Base-by-base conservation (phyloP, 2,888 invertebrate species). In the Digitonthophagus gazella region DNA sequence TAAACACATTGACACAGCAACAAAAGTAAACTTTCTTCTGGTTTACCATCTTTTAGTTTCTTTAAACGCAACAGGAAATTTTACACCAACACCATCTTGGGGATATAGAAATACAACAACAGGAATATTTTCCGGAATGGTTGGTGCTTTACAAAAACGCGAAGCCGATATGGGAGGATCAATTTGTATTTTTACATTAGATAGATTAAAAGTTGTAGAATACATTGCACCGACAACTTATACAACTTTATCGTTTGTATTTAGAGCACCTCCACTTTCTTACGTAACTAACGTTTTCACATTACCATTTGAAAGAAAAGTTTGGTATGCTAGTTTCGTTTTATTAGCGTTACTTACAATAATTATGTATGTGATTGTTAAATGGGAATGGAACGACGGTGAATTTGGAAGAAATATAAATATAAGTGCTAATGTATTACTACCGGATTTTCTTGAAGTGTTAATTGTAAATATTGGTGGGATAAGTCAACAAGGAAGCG, bases 211-310 rank as follows among this genome's bases (percentile, higher is more conserved):
- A 15, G 76, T 81, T 0, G 79, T 87, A 0, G 87, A 88, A 74
- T 88, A 86, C 77, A 83, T 88, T 6, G 85, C 86, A 3, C 84
- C 86, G 82, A 86, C 86, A 0, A 85, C 86, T 0, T 81, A 84
- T 5, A 86, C 87, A 0, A 82, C 82, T 0, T 84, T 87, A 0
- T 83, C 84, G 20, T 89, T 91, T 75, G 84, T 91, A 18, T 91
- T 91, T 80, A 84, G 89, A 0, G 87, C 88, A 71, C 91, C 91
- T 0, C 87, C 90, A 0, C 83, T 90, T 0, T 88, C 91, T 0
- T 85, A 87, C 67, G 84, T 90, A 2, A 85, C 86, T 64, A 91
- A 91, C 74, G 87, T 91, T 74, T 91, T 90, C 79, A 82, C 86
- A 0, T 78, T 90, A 1, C 90, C 91, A 0, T 91, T 91, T 79